These are phyloP conservation scores for Boloria euphrosyne DNA, from an alignment of 2,888 invertebrate genomes.

Conservation along the genomic window DNA sequence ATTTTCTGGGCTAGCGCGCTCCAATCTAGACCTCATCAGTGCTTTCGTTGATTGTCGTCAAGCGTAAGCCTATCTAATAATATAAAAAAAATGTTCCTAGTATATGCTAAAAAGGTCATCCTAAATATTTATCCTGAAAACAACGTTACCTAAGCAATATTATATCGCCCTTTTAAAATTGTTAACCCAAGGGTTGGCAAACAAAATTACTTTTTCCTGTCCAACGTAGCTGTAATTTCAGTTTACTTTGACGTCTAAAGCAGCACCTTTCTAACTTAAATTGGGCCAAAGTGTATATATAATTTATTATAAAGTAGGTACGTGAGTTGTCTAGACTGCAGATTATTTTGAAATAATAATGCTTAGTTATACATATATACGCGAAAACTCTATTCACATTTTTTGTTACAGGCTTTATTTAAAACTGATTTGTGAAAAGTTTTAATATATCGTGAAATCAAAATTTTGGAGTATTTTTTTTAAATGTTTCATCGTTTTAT, in stretches of 20 bases:
- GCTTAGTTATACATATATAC: neutral
- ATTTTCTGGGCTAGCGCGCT: too few species aligned
- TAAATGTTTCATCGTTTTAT: too few species aligned
- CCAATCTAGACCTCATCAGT: too few species aligned
- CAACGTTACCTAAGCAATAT: neutral
- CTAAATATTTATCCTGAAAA: too few species aligned
- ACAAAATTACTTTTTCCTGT: constrained; percentile 15
- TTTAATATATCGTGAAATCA: too few species aligned
- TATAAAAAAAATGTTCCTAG: too few species aligned
- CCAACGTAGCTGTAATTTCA: constrained; percentile 20
- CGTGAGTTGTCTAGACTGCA: constrained; percentile 1
- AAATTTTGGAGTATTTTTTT: too few species aligned
- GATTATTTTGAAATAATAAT: neutral
- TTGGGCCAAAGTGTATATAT: constrained; percentile 19
- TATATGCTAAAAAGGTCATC: too few species aligned
- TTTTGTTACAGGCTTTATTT: too few species aligned
- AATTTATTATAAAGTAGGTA: constrained; percentile 24
- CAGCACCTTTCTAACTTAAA: constrained; percentile 24
- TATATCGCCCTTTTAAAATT: constrained; percentile 4
- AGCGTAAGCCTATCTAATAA: too few species aligned
- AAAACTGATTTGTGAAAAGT: too few species aligned
- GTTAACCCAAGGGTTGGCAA: neutral
- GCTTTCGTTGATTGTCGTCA: too few species aligned
- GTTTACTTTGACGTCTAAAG: constrained; percentile 23
- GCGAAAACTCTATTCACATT: neutral